A percentile compares a stretch with the other conserved stretches of the same genome.
Conservation (phyloP, 2,113 vertebrate genomes). For the Centrocercus urophasianus region DNA sequence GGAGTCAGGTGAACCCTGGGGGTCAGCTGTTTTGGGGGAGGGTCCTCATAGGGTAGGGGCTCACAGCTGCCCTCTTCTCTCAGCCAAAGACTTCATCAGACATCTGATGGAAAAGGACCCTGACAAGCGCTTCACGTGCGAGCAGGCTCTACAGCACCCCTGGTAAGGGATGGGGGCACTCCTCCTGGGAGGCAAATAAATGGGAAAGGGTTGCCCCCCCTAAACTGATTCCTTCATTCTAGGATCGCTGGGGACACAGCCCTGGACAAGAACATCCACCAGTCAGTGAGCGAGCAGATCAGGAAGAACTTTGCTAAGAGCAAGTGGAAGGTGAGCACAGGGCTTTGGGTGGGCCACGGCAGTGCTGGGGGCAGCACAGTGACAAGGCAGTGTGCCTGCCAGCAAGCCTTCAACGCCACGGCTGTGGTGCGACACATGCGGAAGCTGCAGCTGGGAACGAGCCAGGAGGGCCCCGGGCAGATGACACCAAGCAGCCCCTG, state of each 20-base stretch:
- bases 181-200: not conserved
- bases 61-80: not conserved
- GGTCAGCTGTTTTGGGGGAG: accelerated
- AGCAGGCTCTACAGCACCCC: slow-evolving; percentile 95
- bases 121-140: slow-evolving; percentile 89
- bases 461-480: slow-evolving; percentile 85
- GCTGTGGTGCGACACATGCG: slow-evolving; percentile 97
- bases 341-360: not conserved
- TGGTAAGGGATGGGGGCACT: slow-evolving; percentile 80
- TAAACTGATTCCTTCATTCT: not conserved
- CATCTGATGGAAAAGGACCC: slow-evolving; percentile 97
- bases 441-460: slow-evolving; percentile 92
- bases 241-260: slow-evolving; percentile 98
- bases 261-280: slow-evolving; percentile 97
- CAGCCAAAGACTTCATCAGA: slow-evolving; percentile 96
- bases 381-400: not conserved
- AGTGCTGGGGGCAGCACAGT: not conserved
- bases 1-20: slow-evolving; percentile 85
- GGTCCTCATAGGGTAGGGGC: accelerated
- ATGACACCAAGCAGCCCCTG: slow-evolving; percentile 79
- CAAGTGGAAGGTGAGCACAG: slow-evolving; percentile 92
- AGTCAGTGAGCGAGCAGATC: slow-evolving; percentile 98
- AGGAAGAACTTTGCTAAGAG: slow-evolving; percentile 98
- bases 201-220: not conserved
- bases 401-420: slow-evolving; percentile 99